Evolutionary conservation across 2,888 invertebrate species (phyloP), one percentile per base, ranked within the genome.

Genomic region (Himalopsyche kuldschensis): DNA sequence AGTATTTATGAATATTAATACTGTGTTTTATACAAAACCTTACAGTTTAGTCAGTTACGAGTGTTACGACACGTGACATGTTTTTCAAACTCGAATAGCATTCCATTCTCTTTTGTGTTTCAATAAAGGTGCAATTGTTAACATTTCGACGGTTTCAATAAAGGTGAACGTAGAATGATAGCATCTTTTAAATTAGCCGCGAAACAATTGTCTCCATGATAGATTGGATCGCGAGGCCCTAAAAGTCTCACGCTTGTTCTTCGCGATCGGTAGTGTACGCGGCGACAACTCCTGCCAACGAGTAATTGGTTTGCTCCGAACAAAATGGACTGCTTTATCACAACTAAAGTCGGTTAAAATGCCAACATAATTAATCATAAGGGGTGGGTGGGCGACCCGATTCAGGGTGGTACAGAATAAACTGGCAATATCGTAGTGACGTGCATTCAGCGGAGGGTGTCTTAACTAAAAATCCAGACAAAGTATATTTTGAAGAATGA

Each of bases 321-420:
- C 75, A 47, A 79, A 85, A 85, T 82, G 69, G 82, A 80, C 82
- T 82, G 76, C 84, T 82, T 77, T 69, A 84, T 82, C 82, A 81
- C 41, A 76, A 81, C 69, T 27, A 35, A 30, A n/a, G 78, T 78
- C 85, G 81, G 81, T 84, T 79, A 84, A 84, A 85, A 84, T 84
- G 83, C 85, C 82, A 82, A 84, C 84, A 82, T 84, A 84, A 86
- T 86, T 86, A 86, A 86, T 86, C 85, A 84, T 82, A 81, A 55
- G 78, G 84, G 81, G 78, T 78, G 76, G 78, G 32, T 46, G n/a
- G 27, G 27, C 17, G 47, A 31, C 75, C 24, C 11, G 75, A 27
- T 79, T 20, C 15, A 35, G n/a, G 20, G 63, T 31, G 31, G 81
- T 46, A 30, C 75, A 48, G 30, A 27, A 31, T 46, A 31, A 47